Evolutionary conservation across 2,888 invertebrate species (phyloP).

Genomic region (Coenonympha arcania): DNA sequence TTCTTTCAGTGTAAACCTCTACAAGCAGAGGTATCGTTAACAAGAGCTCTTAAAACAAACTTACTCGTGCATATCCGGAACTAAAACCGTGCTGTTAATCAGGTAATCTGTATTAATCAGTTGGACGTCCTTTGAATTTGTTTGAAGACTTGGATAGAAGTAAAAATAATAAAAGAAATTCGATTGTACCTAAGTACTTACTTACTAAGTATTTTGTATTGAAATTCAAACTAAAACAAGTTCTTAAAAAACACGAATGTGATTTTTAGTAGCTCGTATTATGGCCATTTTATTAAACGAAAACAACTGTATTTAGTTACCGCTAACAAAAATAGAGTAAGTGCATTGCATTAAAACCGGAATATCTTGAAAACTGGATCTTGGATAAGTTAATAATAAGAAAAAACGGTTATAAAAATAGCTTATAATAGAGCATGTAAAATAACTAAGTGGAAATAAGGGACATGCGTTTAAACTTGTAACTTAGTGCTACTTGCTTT

Average conservation of each 20-base stretch:
- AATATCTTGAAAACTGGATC: slow-evolving; percentile 5
- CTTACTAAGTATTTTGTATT: too few relatives aligned
- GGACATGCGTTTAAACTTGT: not conserved
- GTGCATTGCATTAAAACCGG: slow-evolving; percentile 1
- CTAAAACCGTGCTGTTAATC: slow-evolving; percentile 2
- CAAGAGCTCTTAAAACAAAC: not conserved
- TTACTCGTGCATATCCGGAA: slow-evolving; percentile 6
- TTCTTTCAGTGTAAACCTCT: not conserved
- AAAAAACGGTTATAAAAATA: slow-evolving; percentile 1
- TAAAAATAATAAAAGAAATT: not conserved
- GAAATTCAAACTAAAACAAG: too few relatives aligned
- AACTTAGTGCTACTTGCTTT: too few relatives aligned
- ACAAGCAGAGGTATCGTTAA: not conserved
- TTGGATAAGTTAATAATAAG: not conserved
- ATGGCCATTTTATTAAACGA: too few relatives aligned
- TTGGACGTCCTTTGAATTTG: not conserved
- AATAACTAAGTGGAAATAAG: not conserved
- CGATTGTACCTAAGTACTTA: too few relatives aligned
- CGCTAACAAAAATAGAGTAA: too few relatives aligned
- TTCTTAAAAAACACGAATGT: too few relatives aligned
- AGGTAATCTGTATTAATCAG: not conserved
- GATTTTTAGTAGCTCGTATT: too few relatives aligned
- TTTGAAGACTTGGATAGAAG: not conserved
- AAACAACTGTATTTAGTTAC: too few relatives aligned
- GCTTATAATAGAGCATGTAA: not conserved